Evolutionary conservation across 2,888 invertebrate genomes (phyloP), one percentile per base, ranked within the genome.

Genomic region (Drosophila meridiana): DNA sequence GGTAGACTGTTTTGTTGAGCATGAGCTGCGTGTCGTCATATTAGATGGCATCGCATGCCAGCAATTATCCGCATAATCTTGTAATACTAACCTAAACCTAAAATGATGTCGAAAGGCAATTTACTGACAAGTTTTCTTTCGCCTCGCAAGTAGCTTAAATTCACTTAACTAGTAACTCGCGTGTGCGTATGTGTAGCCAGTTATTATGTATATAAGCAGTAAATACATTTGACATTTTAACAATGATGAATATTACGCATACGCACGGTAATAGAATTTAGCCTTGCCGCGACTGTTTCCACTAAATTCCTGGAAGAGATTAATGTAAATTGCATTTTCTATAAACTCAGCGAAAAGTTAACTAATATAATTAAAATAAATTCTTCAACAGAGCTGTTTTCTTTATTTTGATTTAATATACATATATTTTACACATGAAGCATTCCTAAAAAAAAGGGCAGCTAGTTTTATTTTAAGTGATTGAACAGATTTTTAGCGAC

Each of bases 21-120:
- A 67, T 56, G 67, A 71, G 69, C 66, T 78, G 82, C 61, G 64
- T 78, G 72, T 73, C 70, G 79, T 79, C 71, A 73, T 82, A 87
- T 83, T 81, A 69, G 72, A 80, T 75, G 88, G 78, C 86, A 88
- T 90, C 83, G 86, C 89, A 87, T 90, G 86, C 79, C 79, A 56
- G 62, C 90, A 87, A 90, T 90, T 90, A 83, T 82, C 78, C 89
- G 72, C 78, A 76, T 89, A 85, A 90, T 87, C 89, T 90, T 90
- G 89, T 90, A 87, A 85, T 78, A 79, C 85, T 74, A 89, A 73
- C 87, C 90, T 63, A 42, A 83, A 67, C 81, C 70, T 52, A 75
- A 71, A 69, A 69, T 69, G 47, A 69, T 64, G 69, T 76, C 56
- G 70, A 75, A 82, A 73, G 73, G 48, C 74, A 80, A 85, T 82